phyloP scores from a whole-genome alignment of 2,888 invertebrate genomes.

The Eristalinus sepulchralis region DNA sequence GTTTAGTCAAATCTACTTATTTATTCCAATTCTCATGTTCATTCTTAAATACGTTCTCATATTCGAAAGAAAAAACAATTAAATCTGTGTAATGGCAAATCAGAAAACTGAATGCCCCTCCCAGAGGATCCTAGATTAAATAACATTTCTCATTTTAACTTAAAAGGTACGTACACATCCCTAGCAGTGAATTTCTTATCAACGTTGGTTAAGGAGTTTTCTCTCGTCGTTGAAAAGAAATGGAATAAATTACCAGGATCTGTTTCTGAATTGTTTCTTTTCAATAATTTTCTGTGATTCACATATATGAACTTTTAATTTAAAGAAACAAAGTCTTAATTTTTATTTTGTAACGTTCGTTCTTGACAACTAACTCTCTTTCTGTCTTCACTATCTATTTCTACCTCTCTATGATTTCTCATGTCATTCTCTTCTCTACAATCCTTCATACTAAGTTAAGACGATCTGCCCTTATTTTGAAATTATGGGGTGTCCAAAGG shows the following conservation, averaged over 20 bases:
- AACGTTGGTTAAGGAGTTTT: neutral
- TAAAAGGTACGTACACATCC: conserved; percentile 60
- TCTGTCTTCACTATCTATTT: conserved; percentile 40
- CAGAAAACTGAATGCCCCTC: conserved; percentile 15
- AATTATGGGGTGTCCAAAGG: conserved; percentile 42
- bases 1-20: conserved; percentile 50
- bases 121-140: conserved; percentile 8
- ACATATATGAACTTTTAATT: neutral
- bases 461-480: neutral
- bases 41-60: conserved; percentile 56
- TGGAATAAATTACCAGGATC: neutral
- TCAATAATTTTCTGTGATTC: too few species aligned
- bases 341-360: conserved; percentile 61
- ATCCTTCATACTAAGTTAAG: neutral
- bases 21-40: conserved; percentile 67
- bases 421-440: conserved; percentile 55
- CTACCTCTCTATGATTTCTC: conserved; percentile 57
- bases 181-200: neutral
- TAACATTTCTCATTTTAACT: neutral
- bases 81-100: neutral
- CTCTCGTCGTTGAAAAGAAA: neutral
- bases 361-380: conserved; percentile 46
- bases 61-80: conserved; percentile 19
- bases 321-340: neutral
- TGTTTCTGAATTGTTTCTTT: neutral